Evolutionary conservation across 2,113 vertebrate genomes (phyloP).

Genomic region (Camarhynchus parvulus): DNA sequence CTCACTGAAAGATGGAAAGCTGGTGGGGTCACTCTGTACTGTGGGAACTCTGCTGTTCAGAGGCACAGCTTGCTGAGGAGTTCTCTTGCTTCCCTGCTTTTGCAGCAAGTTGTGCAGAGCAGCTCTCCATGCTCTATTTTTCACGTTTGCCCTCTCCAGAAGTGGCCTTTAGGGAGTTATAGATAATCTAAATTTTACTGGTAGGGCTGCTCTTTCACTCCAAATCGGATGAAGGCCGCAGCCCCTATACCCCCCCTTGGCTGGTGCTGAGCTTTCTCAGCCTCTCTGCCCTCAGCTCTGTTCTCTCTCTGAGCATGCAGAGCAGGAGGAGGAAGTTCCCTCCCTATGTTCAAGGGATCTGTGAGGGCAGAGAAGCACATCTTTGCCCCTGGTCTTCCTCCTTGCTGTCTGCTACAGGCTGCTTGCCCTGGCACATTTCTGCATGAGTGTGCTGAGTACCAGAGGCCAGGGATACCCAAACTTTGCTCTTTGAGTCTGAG

Average conservation of each 20-base stretch:
- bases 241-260: rapidly evolving
- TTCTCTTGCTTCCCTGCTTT: not conserved
- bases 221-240: not conserved
- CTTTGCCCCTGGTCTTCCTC: not conserved
- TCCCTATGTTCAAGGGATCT: not conserved
- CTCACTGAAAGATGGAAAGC: not conserved
- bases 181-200: not conserved
- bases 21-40: not conserved
- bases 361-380: not conserved
- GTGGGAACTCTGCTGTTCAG: not conserved
- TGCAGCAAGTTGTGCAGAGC: not conserved
- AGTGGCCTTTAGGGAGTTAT: not conserved
- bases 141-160: not conserved
- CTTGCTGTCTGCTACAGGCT: not conserved
- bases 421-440: not conserved
- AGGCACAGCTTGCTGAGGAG: not conserved
- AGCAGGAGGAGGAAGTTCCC: not conserved
- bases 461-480: not conserved
- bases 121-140: not conserved
- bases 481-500: not conserved
- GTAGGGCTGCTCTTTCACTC: not conserved
- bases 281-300: rapidly evolving
- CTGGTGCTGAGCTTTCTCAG: not conserved
- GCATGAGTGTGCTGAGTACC: rapidly evolving
- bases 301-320: not conserved